phyloP scores from a whole-genome alignment of 2,888 invertebrate genomes.

The Osmoderma eremita region DNA sequence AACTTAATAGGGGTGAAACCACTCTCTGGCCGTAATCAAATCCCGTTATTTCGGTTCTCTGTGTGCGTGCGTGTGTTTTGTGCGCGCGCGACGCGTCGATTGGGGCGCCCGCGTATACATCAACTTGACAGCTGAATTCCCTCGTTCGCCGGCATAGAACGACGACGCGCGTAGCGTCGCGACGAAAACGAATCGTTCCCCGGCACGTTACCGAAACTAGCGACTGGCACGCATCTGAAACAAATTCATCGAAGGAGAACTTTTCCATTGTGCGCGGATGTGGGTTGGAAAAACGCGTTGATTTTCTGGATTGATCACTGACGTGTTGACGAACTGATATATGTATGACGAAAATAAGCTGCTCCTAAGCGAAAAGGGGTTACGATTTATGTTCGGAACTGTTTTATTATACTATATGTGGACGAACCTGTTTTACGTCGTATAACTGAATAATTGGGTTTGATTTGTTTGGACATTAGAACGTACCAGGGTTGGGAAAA shows the following conservation, averaged over 20 bases:
- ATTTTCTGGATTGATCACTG: not conserved
- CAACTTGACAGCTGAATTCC: slow-evolving; percentile 57
- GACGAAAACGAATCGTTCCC: slow-evolving; percentile 3
- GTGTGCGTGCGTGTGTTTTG: slow-evolving; percentile 52
- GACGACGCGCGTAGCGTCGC: slow-evolving; percentile 14
- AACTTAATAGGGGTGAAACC: slow-evolving; percentile 66
- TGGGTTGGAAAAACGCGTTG: slow-evolving; percentile 9
- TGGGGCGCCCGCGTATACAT: slow-evolving; percentile 56
- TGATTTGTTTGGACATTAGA: no score
- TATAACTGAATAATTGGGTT: no score
- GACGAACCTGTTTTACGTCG: no score
- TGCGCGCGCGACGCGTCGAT: slow-evolving; percentile 46
- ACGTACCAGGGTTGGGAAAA: no score
- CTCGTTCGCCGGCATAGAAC: slow-evolving; percentile 8
- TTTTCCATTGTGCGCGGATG: slow-evolving; percentile 37
- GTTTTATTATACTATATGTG: no score
- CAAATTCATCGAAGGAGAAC: slow-evolving; percentile 53
- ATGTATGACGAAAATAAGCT: no score
- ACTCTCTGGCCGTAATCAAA: slow-evolving; percentile 65
- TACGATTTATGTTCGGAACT: no score
- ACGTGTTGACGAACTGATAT: not conserved
- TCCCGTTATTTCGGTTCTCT: slow-evolving; percentile 55
- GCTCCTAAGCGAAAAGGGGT: no score
- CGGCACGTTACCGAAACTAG: not conserved
- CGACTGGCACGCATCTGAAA: slow-evolving; percentile 54